Percentiles rank a stretch among this genome's conserved stretches.
Evolutionary conservation across 2,113 vertebrate genomes (phyloP).

Genomic region (Bagarius yarrelli): DNA sequence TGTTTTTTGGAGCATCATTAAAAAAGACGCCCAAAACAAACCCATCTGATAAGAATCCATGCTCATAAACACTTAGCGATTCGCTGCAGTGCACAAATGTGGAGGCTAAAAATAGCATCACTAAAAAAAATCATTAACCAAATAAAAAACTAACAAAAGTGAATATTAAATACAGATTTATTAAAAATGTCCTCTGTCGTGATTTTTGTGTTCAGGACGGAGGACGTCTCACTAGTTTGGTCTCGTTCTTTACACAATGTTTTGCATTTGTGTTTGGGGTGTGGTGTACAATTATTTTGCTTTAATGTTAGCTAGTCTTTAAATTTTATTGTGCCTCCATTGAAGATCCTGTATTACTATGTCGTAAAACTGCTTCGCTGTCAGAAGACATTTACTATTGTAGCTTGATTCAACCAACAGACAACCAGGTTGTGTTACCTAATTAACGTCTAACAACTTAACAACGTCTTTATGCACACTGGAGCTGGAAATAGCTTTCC

Average conservation of each 20-base stretch:
- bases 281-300: neutral
- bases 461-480: no score
- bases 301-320: neutral
- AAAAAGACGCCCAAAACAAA: neutral
- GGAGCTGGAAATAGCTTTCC: no score
- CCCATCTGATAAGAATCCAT: neutral
- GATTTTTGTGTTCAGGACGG: neutral
- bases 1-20: neutral
- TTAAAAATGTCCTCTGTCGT: neutral
- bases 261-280: conserved; percentile 1
- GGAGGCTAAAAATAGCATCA: no score
- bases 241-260: neutral
- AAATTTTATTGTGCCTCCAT: neutral
- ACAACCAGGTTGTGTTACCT: neutral
- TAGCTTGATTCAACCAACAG: neutral
- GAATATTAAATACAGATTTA: neutral
- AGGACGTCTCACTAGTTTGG: neutral
- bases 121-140: neutral
- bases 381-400: neutral
- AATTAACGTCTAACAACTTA: neutral
- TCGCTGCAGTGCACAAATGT: neutral
- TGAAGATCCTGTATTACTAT: neutral
- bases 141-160: neutral
- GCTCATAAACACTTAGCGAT: no score
- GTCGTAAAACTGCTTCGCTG: neutral